These are phyloP conservation scores for Pyrocoelia pectoralis DNA, from an alignment of 2,888 invertebrate genomes.

Conservation along the genomic window DNA sequence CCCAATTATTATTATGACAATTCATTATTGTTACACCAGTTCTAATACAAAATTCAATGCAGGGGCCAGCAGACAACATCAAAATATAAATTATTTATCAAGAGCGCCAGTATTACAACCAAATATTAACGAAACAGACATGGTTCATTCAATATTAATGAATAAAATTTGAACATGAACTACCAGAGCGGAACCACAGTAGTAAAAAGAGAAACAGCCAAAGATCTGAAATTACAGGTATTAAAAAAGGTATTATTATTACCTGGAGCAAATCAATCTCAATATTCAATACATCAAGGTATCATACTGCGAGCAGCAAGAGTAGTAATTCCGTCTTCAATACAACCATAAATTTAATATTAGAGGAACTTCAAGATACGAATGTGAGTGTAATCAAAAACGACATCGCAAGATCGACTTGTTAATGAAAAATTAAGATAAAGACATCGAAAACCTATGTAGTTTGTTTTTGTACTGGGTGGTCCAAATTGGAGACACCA, in stretches of 20 bases:
- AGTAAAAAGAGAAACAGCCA: constrained; percentile 12
- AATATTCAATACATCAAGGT: constrained; percentile 3
- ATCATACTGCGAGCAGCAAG: not conserved
- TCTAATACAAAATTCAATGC: constrained; percentile 19
- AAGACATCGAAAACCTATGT: constrained; percentile 1
- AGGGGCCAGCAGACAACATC: not conserved
- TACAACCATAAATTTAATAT: constrained; percentile 30
- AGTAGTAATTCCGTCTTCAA: constrained; percentile 31
- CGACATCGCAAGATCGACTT: not conserved
- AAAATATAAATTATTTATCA: constrained; percentile 25
- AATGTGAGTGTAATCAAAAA: constrained; percentile 31
- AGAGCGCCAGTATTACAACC: constrained; percentile 9
- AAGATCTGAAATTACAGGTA: not conserved
- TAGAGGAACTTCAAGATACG: constrained; percentile 41
- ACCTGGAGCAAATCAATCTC: not conserved
- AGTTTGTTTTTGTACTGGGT: too few species aligned
- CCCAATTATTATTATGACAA: too few species aligned
- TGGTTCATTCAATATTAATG: not conserved
- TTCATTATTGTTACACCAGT: constrained; percentile 14
- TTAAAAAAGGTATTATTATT: not conserved
- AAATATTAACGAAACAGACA: not conserved
- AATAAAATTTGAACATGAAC: constrained; percentile 2
- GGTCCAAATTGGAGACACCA: too few species aligned
- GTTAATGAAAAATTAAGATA: constrained; percentile 24
- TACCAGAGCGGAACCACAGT: not conserved